These are phyloP conservation scores for Lipophrys pholis DNA, from an alignment of 2,113 vertebrate species.

Conservation along the genomic window DNA sequence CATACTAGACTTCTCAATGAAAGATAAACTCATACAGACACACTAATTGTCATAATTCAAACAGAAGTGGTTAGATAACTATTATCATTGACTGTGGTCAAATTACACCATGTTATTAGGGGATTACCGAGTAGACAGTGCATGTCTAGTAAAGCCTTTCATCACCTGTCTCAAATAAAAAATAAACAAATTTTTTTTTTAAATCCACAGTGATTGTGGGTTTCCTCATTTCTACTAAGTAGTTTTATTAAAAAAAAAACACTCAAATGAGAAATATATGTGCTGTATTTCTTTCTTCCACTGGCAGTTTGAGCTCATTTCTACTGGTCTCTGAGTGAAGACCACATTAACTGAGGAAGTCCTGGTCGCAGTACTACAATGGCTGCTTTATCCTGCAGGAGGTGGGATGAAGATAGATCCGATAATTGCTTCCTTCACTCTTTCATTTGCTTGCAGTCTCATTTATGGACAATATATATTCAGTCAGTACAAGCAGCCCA, in stretches of 20 bases:
- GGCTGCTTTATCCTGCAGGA: slow-evolving; percentile 54
- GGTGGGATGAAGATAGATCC: slow-evolving; percentile 42
- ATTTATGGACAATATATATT: slow-evolving; percentile 36
- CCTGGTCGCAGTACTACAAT: slow-evolving; percentile 29
- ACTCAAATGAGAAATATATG: neutral
- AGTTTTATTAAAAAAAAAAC: slow-evolving; percentile 7
- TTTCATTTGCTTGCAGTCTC: slow-evolving; percentile 12
- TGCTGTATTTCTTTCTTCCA: slow-evolving; percentile 1
- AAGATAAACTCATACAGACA: neutral
- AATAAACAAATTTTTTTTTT: no score
- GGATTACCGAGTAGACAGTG: slow-evolving; percentile 51
- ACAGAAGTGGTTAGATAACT: slow-evolving; percentile 20
- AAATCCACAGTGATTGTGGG: neutral
- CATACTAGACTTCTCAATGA: neutral
- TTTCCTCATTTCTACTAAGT: slow-evolving; percentile 21
- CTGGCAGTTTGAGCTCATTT: slow-evolving; percentile 4
- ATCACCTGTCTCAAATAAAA: slow-evolving; percentile 44
- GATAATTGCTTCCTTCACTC: slow-evolving; percentile 49
- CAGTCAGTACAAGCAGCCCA: neutral
- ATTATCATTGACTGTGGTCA: slow-evolving; percentile 27
- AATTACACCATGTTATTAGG: slow-evolving; percentile 41
- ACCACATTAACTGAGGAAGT: slow-evolving; percentile 21
- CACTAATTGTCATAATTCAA: neutral
- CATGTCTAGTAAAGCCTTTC: slow-evolving; percentile 46
- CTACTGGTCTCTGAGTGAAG: slow-evolving; percentile 26